Base-by-base conservation (phyloP, 2,797 vertebrate species). In the Craterocephalus amniculus region DNA sequence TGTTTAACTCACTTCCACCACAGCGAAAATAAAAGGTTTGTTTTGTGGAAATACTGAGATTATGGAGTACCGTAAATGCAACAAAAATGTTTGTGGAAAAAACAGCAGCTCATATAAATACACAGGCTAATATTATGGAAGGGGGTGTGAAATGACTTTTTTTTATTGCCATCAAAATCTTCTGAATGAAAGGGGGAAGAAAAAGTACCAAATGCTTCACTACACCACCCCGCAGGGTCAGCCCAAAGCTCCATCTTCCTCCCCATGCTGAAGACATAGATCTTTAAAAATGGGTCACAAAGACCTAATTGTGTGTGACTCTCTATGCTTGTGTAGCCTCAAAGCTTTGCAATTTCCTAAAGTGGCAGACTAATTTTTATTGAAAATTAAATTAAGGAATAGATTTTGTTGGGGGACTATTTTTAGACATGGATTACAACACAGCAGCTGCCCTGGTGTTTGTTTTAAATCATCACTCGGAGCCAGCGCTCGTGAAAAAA, bases 381-480 rank as follows among this genome's bases (percentile, higher is more conserved):
- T 31, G 34, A 69, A 36, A 76, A 26, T n/a, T 45, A 4, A 40
- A 67, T 54, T 43, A 40, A 26, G 66, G 31, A 52, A 11, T 32
- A 20, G 61, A 62, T 75, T 81, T 38, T 65, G 20, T 54, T 72
- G 24, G 11, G 40, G 72, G 51, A 79, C 58, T 81, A 76, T 85
- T 87, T 80, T 72, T 38, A 72, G 38, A 20, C 11, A 55, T 65
- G 57, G 66, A 79, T 76, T 66, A 63, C 72, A 71, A 70, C 35
- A 67, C 22, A 62, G 64, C 70, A 57, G 18, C 43, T 74, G 60
- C 45, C 36, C 62, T 52, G 31, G 22, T 61, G 52, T n/a, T 59
- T n/a, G 40, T 63, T 73, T 54, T 27, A 54, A 71, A 72, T 22
- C 43, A 79, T 52, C 40, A 20, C 26, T 4, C n/a, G 45, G 29